phyloP scores from a whole-genome alignment of 2,888 invertebrate genomes.

The Andrena chrysosceles region DNA sequence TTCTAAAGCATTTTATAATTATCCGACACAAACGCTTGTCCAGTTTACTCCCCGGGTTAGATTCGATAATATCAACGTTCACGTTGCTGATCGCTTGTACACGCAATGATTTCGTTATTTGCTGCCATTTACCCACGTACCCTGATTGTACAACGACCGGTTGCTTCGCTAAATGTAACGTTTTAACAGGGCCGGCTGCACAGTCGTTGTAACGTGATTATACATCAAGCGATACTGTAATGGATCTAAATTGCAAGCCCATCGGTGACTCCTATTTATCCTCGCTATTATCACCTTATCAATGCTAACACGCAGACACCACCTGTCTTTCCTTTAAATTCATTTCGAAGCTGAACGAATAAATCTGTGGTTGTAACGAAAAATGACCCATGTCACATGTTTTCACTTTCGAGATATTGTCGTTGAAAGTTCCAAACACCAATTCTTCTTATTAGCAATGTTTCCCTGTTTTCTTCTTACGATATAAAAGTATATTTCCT shows the following conservation, averaged over 20 bases:
- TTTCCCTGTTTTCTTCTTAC: too few relatives aligned
- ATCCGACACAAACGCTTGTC: neutral
- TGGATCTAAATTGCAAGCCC: neutral
- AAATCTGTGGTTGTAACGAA: too few relatives aligned
- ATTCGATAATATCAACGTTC: conserved; percentile 10
- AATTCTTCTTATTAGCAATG: too few relatives aligned
- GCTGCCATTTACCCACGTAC: conserved; percentile 4
- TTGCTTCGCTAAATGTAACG: conserved; percentile 19
- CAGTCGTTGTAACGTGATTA: conserved; percentile 17
- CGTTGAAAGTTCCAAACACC: too few relatives aligned
- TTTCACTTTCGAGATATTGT: too few relatives aligned
- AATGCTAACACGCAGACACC: neutral
- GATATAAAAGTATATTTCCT: too few relatives aligned
- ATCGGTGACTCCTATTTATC: conserved; percentile 12
- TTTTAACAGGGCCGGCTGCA: neutral
- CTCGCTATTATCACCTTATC: neutral
- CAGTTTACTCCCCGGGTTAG: neutral
- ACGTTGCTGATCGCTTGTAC: neutral
- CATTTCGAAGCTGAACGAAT: neutral
- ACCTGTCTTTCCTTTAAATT: neutral
- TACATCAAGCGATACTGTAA: conserved; percentile 13
- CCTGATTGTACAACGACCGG: neutral
- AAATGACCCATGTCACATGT: too few relatives aligned
- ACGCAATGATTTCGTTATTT: conserved; percentile 18
- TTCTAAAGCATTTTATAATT: conserved; percentile 1